Evolutionary conservation across 2,113 vertebrate species (phyloP).

Genomic region (Myodes glareolus): DNA sequence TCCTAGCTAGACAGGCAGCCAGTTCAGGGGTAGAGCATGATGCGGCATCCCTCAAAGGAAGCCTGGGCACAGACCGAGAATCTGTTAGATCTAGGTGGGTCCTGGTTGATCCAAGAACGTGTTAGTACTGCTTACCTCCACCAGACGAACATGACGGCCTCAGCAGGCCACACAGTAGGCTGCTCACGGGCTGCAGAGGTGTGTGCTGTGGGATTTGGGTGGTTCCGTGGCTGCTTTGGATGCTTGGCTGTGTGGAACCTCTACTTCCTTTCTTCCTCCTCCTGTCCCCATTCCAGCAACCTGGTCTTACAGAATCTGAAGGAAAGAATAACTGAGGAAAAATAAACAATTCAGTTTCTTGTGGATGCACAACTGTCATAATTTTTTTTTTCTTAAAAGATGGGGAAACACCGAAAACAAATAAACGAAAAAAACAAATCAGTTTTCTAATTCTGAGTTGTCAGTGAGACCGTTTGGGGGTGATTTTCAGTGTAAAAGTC

Average conservation of each 20-base stretch:
- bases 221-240: background rate
- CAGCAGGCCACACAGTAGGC: background rate
- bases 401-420: background rate
- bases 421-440: no score
- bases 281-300: background rate
- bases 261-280: background rate
- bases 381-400: background rate
- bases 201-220: background rate
- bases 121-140: background rate
- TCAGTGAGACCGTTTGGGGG: background rate
- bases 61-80: background rate
- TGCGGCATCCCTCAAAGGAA: background rate
- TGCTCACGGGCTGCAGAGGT: background rate
- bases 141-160: background rate
- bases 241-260: background rate
- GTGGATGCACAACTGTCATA: background rate
- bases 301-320: background rate
- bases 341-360: background rate
- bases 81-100: background rate
- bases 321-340: conserved; percentile 12
- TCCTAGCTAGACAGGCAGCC: background rate
- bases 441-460: background rate
- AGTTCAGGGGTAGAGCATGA: background rate
- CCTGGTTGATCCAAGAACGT: background rate
- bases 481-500: conserved; percentile 30